Base-by-base conservation (phyloP, 2,888 invertebrate genomes). In the Ashinkailepas kermadecensis region DNA sequence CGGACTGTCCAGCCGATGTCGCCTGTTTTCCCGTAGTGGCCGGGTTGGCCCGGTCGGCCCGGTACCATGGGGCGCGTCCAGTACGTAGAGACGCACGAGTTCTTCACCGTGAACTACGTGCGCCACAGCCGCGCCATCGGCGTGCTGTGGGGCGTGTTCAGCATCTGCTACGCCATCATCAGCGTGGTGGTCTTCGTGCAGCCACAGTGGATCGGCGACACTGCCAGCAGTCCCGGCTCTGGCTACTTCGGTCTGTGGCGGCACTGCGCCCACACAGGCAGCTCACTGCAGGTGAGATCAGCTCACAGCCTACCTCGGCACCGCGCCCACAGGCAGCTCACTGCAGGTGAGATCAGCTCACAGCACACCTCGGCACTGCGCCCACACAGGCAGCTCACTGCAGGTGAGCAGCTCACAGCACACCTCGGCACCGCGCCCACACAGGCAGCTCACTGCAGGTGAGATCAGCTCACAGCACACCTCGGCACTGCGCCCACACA, bases 101-200 rank as follows among this genome's bases (percentile, higher is more conserved):
- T 8, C 18, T 74, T 13, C 62, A 81, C 81, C 74, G 79, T 78
- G n/a, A 81, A 78, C 74, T 83, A 79, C 74, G 39, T 84, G 23
- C 84, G 88, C 64, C 88, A 89, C 85, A 88, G 88, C 80, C 85
- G 88, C 82, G 97, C 97, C 81, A 95, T 99, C 84, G 97, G 96
- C 81, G 97, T 98, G 83, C 91, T 98, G 85, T 99, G 99, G 99
- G 97, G 95, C 84, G 95, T 99, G 87, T 97, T 99, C 89, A 95
- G 96, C 85, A 94, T 98, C 87, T 97, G 97, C 89, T 97, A 96
- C 88, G 95, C 96, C 84, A 96, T 99, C 86, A 96, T 99, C 86
- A 93, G 94, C 86, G 93, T 95, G 85, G 96, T 99, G 62, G 95
- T 96, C 9, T 97, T 99, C 88, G 93, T 98, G 82, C 97, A 85